Conservation (phyloP, 2,113 vertebrate genomes). For the Oncorhynchus nerka region DNA sequence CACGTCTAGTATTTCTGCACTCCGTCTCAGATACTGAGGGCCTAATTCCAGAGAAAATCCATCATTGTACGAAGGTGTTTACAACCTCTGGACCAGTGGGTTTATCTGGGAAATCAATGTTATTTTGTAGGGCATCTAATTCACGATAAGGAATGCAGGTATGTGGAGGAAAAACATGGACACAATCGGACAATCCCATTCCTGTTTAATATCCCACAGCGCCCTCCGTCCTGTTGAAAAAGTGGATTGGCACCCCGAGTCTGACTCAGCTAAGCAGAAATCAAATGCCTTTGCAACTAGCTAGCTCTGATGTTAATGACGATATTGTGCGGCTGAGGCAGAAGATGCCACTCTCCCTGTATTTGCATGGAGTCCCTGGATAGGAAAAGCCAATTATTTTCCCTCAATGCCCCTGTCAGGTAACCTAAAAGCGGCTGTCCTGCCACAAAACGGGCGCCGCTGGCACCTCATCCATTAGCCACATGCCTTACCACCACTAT, state of each 20-base stretch:
- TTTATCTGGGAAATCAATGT: slow-evolving; percentile 56
- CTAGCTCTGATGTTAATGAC: slow-evolving; percentile 65
- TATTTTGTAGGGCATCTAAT: slow-evolving; percentile 43
- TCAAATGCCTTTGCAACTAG: slow-evolving; percentile 57
- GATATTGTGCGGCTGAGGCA: slow-evolving; percentile 52
- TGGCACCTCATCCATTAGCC: slow-evolving; percentile 74
- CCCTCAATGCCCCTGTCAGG: slow-evolving; percentile 75
- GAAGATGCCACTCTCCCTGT: slow-evolving; percentile 50
- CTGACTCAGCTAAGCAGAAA: slow-evolving; percentile 58
- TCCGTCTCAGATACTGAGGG: slow-evolving; percentile 48
- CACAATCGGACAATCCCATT: slow-evolving; percentile 15
- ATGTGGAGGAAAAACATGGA: slow-evolving; percentile 46
- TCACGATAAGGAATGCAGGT: slow-evolving; percentile 40
- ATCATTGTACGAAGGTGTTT: slow-evolving; percentile 53
- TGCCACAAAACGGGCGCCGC: slow-evolving; percentile 58
- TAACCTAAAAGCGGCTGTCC: slow-evolving; percentile 73
- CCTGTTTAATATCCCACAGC: slow-evolving; percentile 50
- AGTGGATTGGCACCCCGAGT: slow-evolving; percentile 39
- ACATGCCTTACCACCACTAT: slow-evolving; percentile 60
- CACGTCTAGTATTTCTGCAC: slow-evolving; percentile 15
- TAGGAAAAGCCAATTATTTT: slow-evolving; percentile 76
- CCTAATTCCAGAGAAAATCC: slow-evolving; percentile 58
- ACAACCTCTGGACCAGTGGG: slow-evolving; percentile 39
- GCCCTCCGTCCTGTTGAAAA: slow-evolving; percentile 42
- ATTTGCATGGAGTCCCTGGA: slow-evolving; percentile 67